Percentiles rank a stretch among this genome's conserved stretches.
These are phyloP conservation scores for Menidia menidia DNA, from an alignment of 2,797 vertebrate species.

Conservation along the genomic window DNA sequence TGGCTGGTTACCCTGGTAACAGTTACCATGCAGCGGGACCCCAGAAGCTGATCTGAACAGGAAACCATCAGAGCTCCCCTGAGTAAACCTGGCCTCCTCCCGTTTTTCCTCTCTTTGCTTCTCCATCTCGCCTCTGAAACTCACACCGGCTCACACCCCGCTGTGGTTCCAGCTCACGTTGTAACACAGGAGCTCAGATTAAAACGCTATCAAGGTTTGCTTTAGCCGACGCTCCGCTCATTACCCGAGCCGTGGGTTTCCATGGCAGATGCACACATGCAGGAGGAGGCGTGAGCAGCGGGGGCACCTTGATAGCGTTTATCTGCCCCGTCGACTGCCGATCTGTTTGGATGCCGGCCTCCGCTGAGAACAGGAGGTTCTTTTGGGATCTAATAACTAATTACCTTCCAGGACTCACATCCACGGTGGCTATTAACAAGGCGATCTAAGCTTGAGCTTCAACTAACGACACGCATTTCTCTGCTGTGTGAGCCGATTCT, in stretches of 20 bases:
- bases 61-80: slow-evolving; percentile 65
- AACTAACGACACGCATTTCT: slow-evolving; percentile 61
- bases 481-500: slow-evolving; percentile 25
- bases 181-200: slow-evolving; percentile 46
- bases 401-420: slow-evolving; percentile 65
- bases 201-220: slow-evolving; percentile 71
- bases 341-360: slow-evolving; percentile 61
- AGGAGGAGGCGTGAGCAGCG: slow-evolving; percentile 33
- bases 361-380: slow-evolving; percentile 49
- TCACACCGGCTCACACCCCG: slow-evolving; percentile 50
- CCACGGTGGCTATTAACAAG: slow-evolving; percentile 67
- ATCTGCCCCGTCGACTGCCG: slow-evolving; percentile 60
- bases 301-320: slow-evolving; percentile 70
- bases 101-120: slow-evolving; percentile 36
- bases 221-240: slow-evolving; percentile 11
- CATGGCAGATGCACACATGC: slow-evolving; percentile 16
- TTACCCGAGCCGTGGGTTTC: slow-evolving; percentile 22
- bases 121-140: slow-evolving; percentile 52
- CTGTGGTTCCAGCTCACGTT: slow-evolving; percentile 65
- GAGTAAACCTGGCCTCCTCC: slow-evolving; percentile 77
- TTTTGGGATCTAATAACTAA: slow-evolving; percentile 66
- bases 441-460: slow-evolving; percentile 49
- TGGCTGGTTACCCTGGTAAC: too few species aligned
- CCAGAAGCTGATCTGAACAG: slow-evolving; percentile 77
- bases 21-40: slow-evolving; percentile 55